phyloP scores from a whole-genome alignment of 37 sponge, comb jelly and placozoan genomes.

The Cliona cf. orientalis region DNA sequence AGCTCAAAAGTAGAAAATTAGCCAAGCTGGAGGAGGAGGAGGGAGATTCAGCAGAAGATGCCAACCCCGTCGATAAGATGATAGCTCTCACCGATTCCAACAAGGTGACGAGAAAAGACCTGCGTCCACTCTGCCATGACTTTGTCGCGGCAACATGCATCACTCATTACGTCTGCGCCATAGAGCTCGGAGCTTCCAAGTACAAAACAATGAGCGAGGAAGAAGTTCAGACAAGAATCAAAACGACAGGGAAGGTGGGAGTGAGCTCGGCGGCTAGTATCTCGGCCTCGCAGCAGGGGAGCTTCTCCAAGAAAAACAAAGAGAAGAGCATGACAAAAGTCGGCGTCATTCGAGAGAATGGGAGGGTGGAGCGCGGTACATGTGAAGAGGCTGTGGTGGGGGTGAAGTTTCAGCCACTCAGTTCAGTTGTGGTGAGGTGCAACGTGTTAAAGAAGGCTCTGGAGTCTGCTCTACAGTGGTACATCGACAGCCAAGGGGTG shows the following conservation, averaged over 20 bases:
- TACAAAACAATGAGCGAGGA: conserved; percentile 51
- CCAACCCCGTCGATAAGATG: not conserved
- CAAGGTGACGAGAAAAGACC: not conserved
- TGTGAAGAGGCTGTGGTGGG: conserved; percentile 68
- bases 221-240: conserved; percentile 34
- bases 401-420: conserved; percentile 51
- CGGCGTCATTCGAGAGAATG: conserved; percentile 27
- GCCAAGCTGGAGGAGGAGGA: not conserved
- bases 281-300: not conserved
- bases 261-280: conserved; percentile 31
- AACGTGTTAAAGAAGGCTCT: conserved; percentile 20
- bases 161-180: conserved; percentile 69
- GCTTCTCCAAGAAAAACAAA: not conserved
- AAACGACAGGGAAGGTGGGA: conserved; percentile 20
- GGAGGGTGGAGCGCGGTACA: conserved; percentile 50
- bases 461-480: conserved; percentile 9
- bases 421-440: conserved; percentile 7
- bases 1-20: not conserved
- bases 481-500: conserved; percentile 42
- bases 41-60: not conserved
- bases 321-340: conserved; percentile 25
- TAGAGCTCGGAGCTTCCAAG: conserved; percentile 66
- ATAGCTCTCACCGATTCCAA: not conserved
- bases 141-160: conserved; percentile 56
- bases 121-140: conserved; percentile 21